Conservation (phyloP, 37 sponge, comb jelly and placozoan species). For the Petrosia ficiformis region DNA sequence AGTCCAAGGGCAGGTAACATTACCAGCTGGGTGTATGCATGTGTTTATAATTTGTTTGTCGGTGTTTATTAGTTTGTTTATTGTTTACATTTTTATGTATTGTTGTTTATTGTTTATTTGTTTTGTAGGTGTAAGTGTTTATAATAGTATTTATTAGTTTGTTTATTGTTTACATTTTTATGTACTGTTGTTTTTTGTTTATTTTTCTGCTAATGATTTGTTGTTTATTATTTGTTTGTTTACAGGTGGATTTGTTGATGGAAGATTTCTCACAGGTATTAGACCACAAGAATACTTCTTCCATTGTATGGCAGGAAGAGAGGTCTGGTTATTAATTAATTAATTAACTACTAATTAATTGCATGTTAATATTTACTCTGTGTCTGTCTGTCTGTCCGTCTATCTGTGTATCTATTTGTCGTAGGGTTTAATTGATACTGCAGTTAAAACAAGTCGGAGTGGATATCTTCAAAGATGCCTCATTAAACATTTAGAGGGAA, state of each 20-base stretch:
- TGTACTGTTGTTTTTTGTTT: no score
- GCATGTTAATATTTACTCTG: not conserved
- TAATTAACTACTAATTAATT: not conserved
- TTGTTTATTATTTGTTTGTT: no score
- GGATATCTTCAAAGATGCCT: slow-evolving; percentile 98
- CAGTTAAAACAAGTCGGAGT: slow-evolving; percentile 98
- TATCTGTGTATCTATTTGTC: not conserved
- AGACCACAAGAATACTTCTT: slow-evolving; percentile 96
- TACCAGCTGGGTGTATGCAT: no score
- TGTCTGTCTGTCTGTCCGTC: not conserved
- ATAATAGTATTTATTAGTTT: no score
- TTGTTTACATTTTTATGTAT: no score
- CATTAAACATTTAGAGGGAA: slow-evolving; percentile 95
- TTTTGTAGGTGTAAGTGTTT: no score
- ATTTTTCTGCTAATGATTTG: no score
- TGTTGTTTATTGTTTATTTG: no score
- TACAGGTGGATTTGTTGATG: slow-evolving; percentile 86
- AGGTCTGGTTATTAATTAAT: slow-evolving; percentile 30
- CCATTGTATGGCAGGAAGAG: slow-evolving; percentile 98
- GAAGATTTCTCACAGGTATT: slow-evolving; percentile 93
- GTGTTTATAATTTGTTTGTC: no score
- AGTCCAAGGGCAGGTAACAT: slow-evolving; percentile 56
- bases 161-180: no score
- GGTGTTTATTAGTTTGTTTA: no score
- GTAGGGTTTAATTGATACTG: slow-evolving; percentile 96